These are phyloP conservation scores for Corynorhinus townsendii DNA, from an alignment of 2,113 vertebrate species.

Conservation along the genomic window DNA sequence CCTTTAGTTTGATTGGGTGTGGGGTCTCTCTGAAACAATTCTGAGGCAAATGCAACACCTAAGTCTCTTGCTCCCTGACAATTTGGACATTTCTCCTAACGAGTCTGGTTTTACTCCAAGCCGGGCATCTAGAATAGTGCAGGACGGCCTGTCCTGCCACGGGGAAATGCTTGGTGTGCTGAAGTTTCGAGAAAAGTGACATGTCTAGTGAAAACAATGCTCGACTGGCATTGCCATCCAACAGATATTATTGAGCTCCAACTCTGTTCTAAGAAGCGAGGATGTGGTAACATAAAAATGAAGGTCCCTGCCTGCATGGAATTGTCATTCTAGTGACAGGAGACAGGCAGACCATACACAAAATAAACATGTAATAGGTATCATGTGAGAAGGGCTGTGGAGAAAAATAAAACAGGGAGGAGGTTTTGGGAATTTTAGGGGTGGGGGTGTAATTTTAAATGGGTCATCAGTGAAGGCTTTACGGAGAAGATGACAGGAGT, in stretches of 20 bases:
- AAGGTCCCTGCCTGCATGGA: not conserved
- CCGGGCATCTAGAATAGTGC: not conserved
- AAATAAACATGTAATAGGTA: not conserved
- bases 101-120: not conserved
- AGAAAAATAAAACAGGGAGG: not conserved
- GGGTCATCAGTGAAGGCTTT: not conserved
- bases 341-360: not conserved
- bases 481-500: not conserved
- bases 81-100: not conserved
- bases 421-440: not conserved
- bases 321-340: not conserved
- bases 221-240: not conserved
- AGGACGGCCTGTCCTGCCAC: not conserved
- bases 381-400: not conserved
- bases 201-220: not conserved
- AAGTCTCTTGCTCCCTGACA: not conserved
- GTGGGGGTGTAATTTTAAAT: not conserved
- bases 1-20: not conserved
- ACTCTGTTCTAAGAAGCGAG: not conserved
- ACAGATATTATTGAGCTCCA: not conserved
- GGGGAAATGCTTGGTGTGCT: not conserved
- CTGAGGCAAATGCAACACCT: not conserved
- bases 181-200: not conserved
- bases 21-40: not conserved
- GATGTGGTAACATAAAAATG: not conserved